These are phyloP conservation scores for Bombus haemorrhoidalis DNA, from an alignment of 1,140 invertebrate species.

Conservation along the genomic window DNA sequence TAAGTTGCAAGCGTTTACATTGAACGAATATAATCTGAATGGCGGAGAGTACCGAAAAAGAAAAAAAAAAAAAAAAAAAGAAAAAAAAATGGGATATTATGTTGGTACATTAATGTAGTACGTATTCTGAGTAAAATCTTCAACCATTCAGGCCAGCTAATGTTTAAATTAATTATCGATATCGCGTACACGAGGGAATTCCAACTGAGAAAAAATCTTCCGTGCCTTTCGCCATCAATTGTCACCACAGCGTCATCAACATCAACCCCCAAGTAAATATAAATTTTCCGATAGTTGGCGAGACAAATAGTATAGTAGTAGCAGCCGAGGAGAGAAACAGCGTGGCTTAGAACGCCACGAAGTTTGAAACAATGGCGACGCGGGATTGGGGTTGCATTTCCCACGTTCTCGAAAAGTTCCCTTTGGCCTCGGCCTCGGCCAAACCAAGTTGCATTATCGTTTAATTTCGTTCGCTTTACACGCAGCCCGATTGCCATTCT, in stretches of 20 bases:
- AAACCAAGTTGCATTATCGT: slow-evolving; percentile 24
- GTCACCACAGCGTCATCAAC: not conserved
- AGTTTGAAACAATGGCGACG: slow-evolving; percentile 10
- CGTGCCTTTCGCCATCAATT: not conserved
- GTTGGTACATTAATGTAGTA: not conserved
- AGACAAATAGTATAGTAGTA: not conserved
- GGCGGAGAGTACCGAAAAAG: not conserved
- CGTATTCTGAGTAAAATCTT: too few species aligned
- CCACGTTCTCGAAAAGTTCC: slow-evolving; percentile 13
- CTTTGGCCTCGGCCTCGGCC: not conserved
- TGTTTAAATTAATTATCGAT: too few species aligned
- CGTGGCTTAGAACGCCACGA: not conserved
- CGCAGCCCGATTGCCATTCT: slow-evolving; percentile 27
- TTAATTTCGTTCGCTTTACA: slow-evolving; percentile 25
- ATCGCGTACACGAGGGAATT: too few species aligned
- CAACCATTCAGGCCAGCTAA: too few species aligned
- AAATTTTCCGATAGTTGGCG: not conserved
- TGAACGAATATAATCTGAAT: not conserved
- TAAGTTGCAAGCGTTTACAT: not conserved
- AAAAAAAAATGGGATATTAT: too few species aligned
- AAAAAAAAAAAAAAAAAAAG: too few species aligned
- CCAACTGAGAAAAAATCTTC: too few species aligned
- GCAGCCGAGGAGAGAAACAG: not conserved
- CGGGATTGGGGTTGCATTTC: not conserved
- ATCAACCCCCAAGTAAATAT: not conserved